These are phyloP conservation scores for Andrena hattorfiana DNA, from an alignment of 2,888 invertebrate species.

Conservation along the genomic window DNA sequence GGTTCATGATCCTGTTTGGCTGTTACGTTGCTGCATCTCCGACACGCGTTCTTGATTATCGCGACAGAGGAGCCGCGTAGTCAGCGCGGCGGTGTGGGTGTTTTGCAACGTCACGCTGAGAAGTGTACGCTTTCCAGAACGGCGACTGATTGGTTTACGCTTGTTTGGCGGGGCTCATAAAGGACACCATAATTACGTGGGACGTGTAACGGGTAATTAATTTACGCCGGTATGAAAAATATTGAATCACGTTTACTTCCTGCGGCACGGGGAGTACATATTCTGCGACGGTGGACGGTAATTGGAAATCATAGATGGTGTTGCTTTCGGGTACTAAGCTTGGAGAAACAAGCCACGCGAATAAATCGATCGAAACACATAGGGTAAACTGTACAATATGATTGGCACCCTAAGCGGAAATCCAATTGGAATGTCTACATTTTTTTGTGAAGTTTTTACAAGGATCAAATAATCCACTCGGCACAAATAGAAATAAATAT, in stretches of 20 bases:
- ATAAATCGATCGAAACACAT: not conserved
- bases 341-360: not conserved
- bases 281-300: not conserved
- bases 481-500: no score
- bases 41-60: conserved; percentile 2
- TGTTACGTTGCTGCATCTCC: not conserved
- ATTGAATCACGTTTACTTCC: not conserved
- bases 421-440: no score
- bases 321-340: not conserved
- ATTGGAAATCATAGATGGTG: conserved; percentile 5
- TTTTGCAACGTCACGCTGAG: conserved; percentile 5
- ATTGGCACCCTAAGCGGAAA: no score
- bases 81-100: not conserved
- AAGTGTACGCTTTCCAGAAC: conserved; percentile 33
- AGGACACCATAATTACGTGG: conserved; percentile 22
- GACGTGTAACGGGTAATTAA: conserved; percentile 41
- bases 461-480: no score
- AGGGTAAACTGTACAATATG: no score
- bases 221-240: conserved; percentile 42
- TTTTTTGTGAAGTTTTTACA: no score
- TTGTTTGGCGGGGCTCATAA: conserved; percentile 17
- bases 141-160: conserved; percentile 44
- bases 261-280: not conserved
- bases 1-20: conserved; percentile 11
- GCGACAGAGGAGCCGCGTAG: not conserved